Base-by-base conservation (phyloP, 2,888 invertebrate genomes). In the Punctoribates punctum region DNA sequence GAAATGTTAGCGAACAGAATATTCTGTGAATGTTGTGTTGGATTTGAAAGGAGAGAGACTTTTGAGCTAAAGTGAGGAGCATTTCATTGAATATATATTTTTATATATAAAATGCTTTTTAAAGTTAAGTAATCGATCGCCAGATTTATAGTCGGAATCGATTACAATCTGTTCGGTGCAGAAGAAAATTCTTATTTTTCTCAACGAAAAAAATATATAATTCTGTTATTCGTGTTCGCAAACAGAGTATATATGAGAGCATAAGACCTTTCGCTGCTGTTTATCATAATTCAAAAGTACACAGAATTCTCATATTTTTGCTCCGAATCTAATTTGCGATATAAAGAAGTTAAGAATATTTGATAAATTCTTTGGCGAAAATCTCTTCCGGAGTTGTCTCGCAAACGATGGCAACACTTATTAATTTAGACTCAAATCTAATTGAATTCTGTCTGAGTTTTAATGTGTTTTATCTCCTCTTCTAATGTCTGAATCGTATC, bases 61-160 rank as follows among this genome's bases (percentile, higher is more conserved):
- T 13, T 48, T 4, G 48, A n/a, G 48, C 11, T 48, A 17, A 34
- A 34, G 34, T 48, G n/a, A 48, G n/a, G 48, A 48, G 11, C 48
- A 48, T 48, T 48, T 48, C 25, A 57, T 57, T 57, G 25, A 57
- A 23, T 57, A 57, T 57, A 57, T 57, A 57, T 57, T 23, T 57
- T 23, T 57, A 57, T 57, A 57, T 57, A 57, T 57, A 23, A 57
- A 57, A 57, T 57, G 57, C 25, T 57, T 57, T 57, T 57, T 57
- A 48, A 57, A 23, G 20, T 57, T 11, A 57, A 57, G 57, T 23
- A 57, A 57, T 57, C 57, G 57, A 57, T 57, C 57, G 20, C 57
- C 25, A 57, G 25, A 57, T 57, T 57, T 57, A 57, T 57, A 57
- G 57, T 57, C 57, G 57, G n/a, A 57, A 57, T 57, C 57, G 57